Evolutionary conservation across 2,888 invertebrate species (phyloP).

Genomic region (Dolichopus griseipennis): DNA sequence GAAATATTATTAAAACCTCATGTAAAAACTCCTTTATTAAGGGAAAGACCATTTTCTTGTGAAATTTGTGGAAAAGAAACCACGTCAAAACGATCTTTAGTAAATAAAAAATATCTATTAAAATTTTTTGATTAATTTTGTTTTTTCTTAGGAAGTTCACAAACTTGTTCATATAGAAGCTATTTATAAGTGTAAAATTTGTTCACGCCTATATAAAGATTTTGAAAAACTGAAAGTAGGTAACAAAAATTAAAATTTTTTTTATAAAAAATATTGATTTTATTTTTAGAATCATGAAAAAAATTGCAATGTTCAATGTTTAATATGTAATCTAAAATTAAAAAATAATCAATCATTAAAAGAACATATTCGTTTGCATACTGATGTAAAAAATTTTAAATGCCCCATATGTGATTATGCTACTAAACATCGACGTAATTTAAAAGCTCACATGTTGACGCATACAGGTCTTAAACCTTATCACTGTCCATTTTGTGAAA

Average conservation of each 20-base stretch:
- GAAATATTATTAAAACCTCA: constrained; percentile 12
- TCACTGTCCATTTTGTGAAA: constrained; percentile 40
- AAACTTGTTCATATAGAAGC: constrained; percentile 5
- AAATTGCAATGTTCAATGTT: neutral
- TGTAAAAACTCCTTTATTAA: constrained; percentile 21
- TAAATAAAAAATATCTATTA: neutral
- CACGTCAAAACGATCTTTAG: constrained; percentile 34
- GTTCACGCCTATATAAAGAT: constrained; percentile 25
- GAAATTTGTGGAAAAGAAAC: constrained; percentile 38
- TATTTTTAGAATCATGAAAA: constrained; percentile 5
- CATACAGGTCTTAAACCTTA: constrained; percentile 42
- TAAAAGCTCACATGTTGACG: constrained; percentile 35
- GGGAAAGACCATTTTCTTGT: constrained; percentile 34
- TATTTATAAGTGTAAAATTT: constrained; percentile 29
- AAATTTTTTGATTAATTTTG: neutral
- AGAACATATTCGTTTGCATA: constrained; percentile 18
- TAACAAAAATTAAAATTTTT: neutral
- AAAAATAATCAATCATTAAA: constrained; percentile 2
- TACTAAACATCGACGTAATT: constrained; percentile 20
- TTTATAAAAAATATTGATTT: neutral
- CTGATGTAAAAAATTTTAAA: constrained; percentile 26
- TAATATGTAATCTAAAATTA: neutral
- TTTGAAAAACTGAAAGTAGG: constrained; percentile 20
- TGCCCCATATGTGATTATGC: constrained; percentile 28
- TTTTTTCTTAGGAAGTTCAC: neutral